Evolutionary conservation across 2,797 vertebrate species (phyloP).

Genomic region (Alcedo quadribrachys): DNA sequence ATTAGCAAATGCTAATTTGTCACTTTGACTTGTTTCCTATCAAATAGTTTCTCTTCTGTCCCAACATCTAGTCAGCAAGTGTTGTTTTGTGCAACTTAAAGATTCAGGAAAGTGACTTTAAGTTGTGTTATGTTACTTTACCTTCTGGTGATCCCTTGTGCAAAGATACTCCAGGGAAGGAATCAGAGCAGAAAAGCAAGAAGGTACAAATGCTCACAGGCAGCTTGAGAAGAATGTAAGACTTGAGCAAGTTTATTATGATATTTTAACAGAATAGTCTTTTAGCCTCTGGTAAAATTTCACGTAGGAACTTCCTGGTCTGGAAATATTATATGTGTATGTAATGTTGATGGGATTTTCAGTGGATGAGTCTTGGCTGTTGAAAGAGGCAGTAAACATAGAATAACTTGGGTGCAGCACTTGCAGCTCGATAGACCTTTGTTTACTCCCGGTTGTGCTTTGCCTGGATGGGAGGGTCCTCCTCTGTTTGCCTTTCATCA

Average conservation of each 20-base stretch:
- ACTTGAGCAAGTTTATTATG: not conserved
- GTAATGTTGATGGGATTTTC: not conserved
- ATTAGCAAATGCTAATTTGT: not conserved
- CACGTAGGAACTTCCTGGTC: not conserved
- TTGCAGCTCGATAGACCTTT: not conserved
- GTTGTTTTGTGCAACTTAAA: not conserved
- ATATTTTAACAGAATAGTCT: not conserved
- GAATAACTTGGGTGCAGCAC: not conserved
- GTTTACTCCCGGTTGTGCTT: not conserved
- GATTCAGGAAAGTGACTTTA: not conserved
- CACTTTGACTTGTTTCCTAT: not conserved
- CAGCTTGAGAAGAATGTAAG: not conserved
- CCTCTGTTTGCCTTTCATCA: not conserved
- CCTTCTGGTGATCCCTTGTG: not conserved
- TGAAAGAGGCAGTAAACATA: not conserved
- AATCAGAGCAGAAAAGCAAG: not conserved
- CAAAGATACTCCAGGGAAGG: not conserved
- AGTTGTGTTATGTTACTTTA: not conserved
- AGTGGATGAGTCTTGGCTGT: not conserved
- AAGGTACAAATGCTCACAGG: not conserved
- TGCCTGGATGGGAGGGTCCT: not conserved
- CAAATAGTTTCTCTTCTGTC: not conserved
- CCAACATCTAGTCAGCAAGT: not conserved
- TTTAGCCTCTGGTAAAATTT: not conserved
- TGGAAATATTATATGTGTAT: not conserved